phyloP scores from a whole-genome alignment of 1,140 invertebrate genomes.

The Kradibia gibbosae region DNA sequence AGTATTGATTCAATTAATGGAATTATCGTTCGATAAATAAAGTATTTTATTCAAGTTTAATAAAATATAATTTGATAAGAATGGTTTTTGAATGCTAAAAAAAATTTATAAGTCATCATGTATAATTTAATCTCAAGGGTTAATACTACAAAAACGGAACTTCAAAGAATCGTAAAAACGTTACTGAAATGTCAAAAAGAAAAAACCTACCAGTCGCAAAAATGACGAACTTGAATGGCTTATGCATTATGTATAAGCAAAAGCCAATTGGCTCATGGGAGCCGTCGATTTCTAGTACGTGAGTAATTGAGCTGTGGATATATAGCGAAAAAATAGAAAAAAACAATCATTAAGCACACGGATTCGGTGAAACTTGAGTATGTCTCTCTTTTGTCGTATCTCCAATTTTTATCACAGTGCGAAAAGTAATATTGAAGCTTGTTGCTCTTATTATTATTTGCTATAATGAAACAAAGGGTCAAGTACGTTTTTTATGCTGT shows the following conservation, averaged over 20 bases:
- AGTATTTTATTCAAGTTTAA: too few species aligned
- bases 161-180: neutral
- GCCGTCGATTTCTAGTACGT: constrained; percentile 2
- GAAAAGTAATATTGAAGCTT: neutral
- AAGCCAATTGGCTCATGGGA: neutral
- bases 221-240: neutral
- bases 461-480: neutral
- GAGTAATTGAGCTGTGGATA: neutral
- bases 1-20: too few species aligned
- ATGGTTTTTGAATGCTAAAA: too few species aligned
- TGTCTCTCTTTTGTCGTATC: neutral
- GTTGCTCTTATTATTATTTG: neutral
- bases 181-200: neutral
- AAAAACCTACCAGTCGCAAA: neutral
- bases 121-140: neutral
- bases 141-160: neutral
- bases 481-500: neutral
- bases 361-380: neutral
- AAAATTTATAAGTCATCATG: too few species aligned
- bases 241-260: neutral
- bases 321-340: neutral
- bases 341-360: neutral
- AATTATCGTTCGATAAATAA: too few species aligned
- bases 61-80: too few species aligned
- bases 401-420: neutral